A percentile compares a stretch with the other conserved stretches of the same genome.
Conservation (phyloP, 2,113 vertebrate genomes). For the Nansenia antarctica region DNA sequence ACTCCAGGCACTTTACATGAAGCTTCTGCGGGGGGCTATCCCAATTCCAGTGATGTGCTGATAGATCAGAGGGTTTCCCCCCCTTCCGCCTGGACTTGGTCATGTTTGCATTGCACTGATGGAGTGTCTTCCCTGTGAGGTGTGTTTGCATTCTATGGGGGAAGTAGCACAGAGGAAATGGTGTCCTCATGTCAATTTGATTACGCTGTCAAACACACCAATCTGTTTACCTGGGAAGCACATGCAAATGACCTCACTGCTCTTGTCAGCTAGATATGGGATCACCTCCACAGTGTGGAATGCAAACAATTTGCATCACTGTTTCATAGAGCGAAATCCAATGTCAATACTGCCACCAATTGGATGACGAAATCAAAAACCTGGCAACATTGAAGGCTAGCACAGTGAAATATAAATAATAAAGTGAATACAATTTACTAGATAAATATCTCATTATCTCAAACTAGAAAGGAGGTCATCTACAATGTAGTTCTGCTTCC, state of each 20-base stretch:
- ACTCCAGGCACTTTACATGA: constrained; percentile 70
- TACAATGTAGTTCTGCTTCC: not conserved
- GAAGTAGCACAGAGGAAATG: constrained; percentile 53
- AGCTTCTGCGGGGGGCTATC: constrained; percentile 26
- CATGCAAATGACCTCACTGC: constrained; percentile 58
- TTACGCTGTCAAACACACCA: constrained; percentile 11
- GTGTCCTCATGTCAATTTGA: constrained; percentile 28
- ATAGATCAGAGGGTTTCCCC: constrained; percentile 56
- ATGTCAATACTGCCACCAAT: not conserved
- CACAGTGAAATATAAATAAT: no score
- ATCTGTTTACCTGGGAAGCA: constrained; percentile 42
- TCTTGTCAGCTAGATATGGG: constrained; percentile 7
- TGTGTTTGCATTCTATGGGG: constrained; percentile 19
- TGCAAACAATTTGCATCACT: constrained; percentile 11
- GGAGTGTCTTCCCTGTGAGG: constrained; percentile 46
- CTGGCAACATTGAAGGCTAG: not conserved
- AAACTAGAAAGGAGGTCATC: not conserved
- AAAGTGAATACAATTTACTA: no score
- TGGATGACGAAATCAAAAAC: not conserved
- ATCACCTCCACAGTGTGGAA: not conserved
- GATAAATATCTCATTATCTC: no score
- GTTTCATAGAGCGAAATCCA: constrained; percentile 47
- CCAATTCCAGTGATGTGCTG: constrained; percentile 22
- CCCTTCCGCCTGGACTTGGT: not conserved
- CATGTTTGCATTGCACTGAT: constrained; percentile 31